phyloP scores from a whole-genome alignment of 2,113 vertebrate species.

The Gopherus evgoodei region DNA sequence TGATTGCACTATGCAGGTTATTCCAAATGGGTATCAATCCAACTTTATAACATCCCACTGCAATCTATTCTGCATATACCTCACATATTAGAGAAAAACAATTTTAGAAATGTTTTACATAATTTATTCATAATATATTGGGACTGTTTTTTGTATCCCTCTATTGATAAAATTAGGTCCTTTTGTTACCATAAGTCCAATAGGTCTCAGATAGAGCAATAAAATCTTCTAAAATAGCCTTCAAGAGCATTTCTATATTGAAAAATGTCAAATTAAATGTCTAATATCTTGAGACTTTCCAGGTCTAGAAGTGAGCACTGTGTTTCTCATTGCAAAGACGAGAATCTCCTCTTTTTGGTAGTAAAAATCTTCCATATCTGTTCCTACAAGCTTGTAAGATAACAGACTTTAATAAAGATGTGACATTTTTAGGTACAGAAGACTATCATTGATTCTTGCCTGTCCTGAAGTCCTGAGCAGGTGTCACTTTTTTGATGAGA shows the following conservation, averaged over 20 bases:
- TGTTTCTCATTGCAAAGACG: neutral
- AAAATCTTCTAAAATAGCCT: neutral
- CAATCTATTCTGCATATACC: neutral
- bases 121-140: neutral
- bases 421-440: neutral
- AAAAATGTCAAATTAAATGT: rapidly evolving
- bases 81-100: neutral
- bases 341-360: neutral
- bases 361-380: neutral
- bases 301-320: neutral
- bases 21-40: neutral
- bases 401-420: neutral
- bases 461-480: neutral
- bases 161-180: rapidly evolving
- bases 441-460: neutral
- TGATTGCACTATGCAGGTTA: neutral
- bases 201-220: neutral
- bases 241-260: neutral
- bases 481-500: neutral
- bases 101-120: neutral
- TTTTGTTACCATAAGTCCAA: neutral
- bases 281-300: neutral
- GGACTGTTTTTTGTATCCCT: neutral
- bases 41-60: neutral
- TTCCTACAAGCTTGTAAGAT: neutral